Percentiles rank a stretch among this genome's conserved stretches.
Evolutionary conservation across 1,140 invertebrate species (phyloP).

Genomic region (Panagrolaimus sp.): DNA sequence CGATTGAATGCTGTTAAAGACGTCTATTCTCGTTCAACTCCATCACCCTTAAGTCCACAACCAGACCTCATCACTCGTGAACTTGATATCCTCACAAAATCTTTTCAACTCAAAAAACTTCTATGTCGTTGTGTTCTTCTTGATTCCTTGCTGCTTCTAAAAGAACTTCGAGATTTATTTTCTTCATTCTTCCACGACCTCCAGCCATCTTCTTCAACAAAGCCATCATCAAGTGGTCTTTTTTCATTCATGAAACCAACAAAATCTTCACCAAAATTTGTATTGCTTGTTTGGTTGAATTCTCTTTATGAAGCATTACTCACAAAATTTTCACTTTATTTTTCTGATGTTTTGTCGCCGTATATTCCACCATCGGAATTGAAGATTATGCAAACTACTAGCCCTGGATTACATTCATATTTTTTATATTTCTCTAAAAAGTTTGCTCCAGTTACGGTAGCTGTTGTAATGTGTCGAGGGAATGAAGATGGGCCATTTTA

Average conservation of each 20-base stretch:
- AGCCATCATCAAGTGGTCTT: background rate
- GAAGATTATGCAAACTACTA: background rate
- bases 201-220: background rate
- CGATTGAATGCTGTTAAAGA: background rate
- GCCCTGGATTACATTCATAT: background rate
- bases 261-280: background rate
- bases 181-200: background rate
- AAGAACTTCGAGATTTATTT: background rate
- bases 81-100: background rate
- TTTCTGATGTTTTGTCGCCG: background rate
- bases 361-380: background rate
- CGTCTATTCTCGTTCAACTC: background rate
- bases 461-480: background rate
- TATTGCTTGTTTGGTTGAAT: background rate
- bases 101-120: background rate
- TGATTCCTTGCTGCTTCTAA: background rate
- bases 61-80: background rate
- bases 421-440: background rate
- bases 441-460: background rate
- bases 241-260: background rate
- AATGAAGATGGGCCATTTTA: background rate
- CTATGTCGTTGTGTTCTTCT: background rate
- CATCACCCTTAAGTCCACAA: background rate
- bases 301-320: background rate
- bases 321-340: background rate